phyloP scores from a whole-genome alignment of 2,113 vertebrate genomes.

The Cyprinodon tularosa region DNA sequence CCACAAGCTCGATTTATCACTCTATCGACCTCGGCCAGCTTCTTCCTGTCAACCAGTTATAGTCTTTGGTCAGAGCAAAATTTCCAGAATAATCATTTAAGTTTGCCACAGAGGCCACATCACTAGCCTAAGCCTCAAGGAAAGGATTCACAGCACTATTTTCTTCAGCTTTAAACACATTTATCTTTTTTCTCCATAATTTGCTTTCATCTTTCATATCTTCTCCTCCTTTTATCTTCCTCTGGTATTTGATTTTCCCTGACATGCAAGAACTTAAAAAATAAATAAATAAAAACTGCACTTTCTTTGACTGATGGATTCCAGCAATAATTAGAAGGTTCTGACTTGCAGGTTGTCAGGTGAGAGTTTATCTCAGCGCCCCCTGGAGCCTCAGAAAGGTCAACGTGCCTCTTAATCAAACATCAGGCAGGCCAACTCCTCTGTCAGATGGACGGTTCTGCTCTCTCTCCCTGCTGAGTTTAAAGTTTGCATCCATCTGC shows the following conservation, averaged over 20 bases:
- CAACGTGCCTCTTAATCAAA: slow-evolving; percentile 81
- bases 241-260: slow-evolving; percentile 36
- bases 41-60: slow-evolving; percentile 57
- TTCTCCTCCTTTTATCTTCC: slow-evolving; percentile 4
- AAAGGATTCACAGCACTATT: not conserved
- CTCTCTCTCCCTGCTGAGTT: slow-evolving; percentile 62
- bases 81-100: slow-evolving; percentile 14
- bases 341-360: slow-evolving; percentile 61
- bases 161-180: not conserved
- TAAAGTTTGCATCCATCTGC: slow-evolving; percentile 78
- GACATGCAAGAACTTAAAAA: slow-evolving; percentile 9
- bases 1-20: slow-evolving; percentile 52
- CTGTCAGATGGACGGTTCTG: slow-evolving; percentile 67
- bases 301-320: slow-evolving; percentile 57
- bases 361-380: slow-evolving; percentile 63
- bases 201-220: slow-evolving; percentile 22
- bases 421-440: slow-evolving; percentile 62
- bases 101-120: slow-evolving; percentile 21
- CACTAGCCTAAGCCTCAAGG: slow-evolving; percentile 13
- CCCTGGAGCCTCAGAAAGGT: slow-evolving; percentile 77
- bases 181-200: not conserved
- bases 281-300: slow-evolving; percentile 9
- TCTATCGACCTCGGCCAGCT: slow-evolving; percentile 60
- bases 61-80: slow-evolving; percentile 36
- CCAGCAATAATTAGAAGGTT: slow-evolving; percentile 60